A percentile compares a stretch with the other conserved stretches of the same genome.
phyloP scores from a whole-genome alignment of 2,797 vertebrate species.

The Pyrocephalus nanus region DNA sequence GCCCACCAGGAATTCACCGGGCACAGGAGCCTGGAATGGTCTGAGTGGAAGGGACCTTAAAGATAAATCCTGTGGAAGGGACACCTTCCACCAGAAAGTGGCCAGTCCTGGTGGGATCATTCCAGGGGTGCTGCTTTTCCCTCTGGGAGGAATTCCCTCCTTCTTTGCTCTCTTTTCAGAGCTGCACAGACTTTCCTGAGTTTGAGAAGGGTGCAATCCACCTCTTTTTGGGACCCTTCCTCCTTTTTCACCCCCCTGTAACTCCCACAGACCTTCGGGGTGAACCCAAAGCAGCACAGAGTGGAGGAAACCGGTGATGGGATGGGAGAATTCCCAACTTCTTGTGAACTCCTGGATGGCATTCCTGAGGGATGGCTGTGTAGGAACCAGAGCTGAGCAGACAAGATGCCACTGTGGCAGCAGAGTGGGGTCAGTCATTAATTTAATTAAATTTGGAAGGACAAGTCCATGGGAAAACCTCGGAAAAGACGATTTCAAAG shows the following conservation, averaged over 20 bases:
- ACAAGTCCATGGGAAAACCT: neutral
- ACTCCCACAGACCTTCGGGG: neutral
- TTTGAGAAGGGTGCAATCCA: neutral
- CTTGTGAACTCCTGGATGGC: neutral
- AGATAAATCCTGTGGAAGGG: neutral
- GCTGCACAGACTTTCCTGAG: neutral
- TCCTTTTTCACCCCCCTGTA: neutral
- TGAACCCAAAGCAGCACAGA: neutral
- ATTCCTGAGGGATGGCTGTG: neutral
- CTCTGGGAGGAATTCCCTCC: neutral
- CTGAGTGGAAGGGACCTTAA: neutral
- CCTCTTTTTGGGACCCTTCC: neutral
- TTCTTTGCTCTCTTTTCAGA: neutral
- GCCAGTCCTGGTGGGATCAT: neutral
- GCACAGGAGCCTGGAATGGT: neutral
- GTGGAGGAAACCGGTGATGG: neutral
- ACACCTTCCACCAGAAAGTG: neutral
- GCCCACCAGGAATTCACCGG: neutral
- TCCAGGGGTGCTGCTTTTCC: neutral
- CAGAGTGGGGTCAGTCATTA: neutral
- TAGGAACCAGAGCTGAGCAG: neutral
- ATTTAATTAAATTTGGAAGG: neutral
- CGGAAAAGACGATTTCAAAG: neutral
- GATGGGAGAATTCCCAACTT: neutral
- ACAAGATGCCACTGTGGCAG: neutral